phyloP scores from a whole-genome alignment of 2,888 invertebrate genomes.

The Latrodectus hesperus region DNA sequence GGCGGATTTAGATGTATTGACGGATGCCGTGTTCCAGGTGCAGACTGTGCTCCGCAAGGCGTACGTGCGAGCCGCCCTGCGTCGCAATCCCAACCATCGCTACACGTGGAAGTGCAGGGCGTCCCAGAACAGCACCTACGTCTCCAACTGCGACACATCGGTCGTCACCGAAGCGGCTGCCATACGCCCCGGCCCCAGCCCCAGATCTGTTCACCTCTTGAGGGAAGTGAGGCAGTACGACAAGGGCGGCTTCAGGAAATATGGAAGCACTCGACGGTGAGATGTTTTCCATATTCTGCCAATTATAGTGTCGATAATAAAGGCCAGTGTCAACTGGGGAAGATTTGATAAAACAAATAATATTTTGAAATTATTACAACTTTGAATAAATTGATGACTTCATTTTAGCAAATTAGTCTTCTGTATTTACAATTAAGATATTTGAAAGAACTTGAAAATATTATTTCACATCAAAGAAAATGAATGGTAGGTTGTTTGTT shows the following conservation, averaged over 20 bases:
- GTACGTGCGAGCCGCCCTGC: constrained; percentile 70
- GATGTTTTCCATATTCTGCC: background rate
- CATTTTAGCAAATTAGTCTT: background rate
- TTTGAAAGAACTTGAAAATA: background rate
- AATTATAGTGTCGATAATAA: background rate
- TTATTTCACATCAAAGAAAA: too few species aligned
- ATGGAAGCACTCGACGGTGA: constrained; percentile 21
- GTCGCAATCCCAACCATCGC: constrained; percentile 70
- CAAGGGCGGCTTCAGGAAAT: constrained; percentile 10
- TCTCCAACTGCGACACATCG: constrained; percentile 67
- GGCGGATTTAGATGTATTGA: too few species aligned
- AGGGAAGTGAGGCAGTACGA: constrained; percentile 29
- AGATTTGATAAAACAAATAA: background rate
- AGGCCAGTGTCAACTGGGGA: background rate
- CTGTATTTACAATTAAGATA: background rate
- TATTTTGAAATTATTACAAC: too few species aligned
- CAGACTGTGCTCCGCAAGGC: constrained; percentile 70
- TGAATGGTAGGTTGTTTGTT: too few species aligned
- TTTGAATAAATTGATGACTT: background rate
- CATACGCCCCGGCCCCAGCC: constrained; percentile 3
- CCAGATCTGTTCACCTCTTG: constrained; percentile 37
- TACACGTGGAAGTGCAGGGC: constrained; percentile 69
- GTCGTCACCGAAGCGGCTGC: constrained; percentile 21
- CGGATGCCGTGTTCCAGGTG: constrained; percentile 29
- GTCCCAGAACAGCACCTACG: constrained; percentile 64